Percentiles rank a stretch among this genome's conserved stretches.
Evolutionary conservation across 2,797 vertebrate genomes (phyloP).

Genomic region (Cyprinodon diabolis): DNA sequence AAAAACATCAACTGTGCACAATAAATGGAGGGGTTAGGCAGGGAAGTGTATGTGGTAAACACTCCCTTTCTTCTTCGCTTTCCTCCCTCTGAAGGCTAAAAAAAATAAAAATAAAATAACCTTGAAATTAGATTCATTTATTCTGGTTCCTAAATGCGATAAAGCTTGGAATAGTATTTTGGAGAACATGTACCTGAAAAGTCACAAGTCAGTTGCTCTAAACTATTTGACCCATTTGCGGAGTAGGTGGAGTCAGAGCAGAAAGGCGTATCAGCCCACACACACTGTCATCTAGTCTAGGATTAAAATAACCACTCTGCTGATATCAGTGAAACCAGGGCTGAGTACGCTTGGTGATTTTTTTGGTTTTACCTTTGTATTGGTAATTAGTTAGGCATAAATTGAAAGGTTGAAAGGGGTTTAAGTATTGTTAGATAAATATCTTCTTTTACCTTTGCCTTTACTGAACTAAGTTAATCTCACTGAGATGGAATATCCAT

Average conservation of each 20-base stretch:
- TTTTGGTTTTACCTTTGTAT: not conserved
- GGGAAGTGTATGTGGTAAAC: not conserved
- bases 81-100: not conserved
- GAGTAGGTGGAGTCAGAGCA: not conserved
- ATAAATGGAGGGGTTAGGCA: not conserved
- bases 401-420: not conserved
- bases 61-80: not conserved
- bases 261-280: not conserved
- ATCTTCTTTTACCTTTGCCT: too few species aligned
- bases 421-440: not conserved
- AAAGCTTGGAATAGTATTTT: not conserved
- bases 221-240: not conserved
- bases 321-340: not conserved
- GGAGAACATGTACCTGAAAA: not conserved
- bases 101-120: not conserved
- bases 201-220: not conserved
- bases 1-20: not conserved
- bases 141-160: not conserved
- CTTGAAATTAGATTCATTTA: not conserved
- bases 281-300: not conserved
- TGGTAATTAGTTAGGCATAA: not conserved
- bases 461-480: too few species aligned
- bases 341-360: not conserved
- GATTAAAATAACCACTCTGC: not conserved
- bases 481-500: too few species aligned